Percentiles rank a stretch among this genome's conserved stretches.
Evolutionary conservation across 2,888 invertebrate genomes (phyloP).

Genomic region (Ennomos erosarius): DNA sequence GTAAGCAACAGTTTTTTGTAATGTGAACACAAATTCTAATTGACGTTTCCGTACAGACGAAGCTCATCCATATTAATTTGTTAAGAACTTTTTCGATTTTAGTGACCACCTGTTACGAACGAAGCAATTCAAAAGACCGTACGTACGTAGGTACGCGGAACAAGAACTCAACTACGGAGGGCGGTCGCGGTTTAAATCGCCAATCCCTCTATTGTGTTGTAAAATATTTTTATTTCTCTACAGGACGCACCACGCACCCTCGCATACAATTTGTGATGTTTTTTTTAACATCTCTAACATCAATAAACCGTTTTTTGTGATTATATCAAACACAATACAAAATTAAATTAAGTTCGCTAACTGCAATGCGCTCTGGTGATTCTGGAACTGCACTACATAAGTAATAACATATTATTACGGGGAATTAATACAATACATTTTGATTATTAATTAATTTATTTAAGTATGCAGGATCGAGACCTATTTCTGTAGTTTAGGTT

Average conservation of each 20-base stretch:
- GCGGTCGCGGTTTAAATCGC: slow-evolving; percentile 62
- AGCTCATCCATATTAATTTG: slow-evolving; percentile 8
- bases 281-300: slow-evolving; percentile 20
- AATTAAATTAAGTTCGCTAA: neutral
- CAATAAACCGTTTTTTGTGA: neutral
- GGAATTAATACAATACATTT: too few relatives aligned
- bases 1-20: neutral
- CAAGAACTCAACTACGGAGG: slow-evolving; percentile 62
- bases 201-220: slow-evolving; percentile 47
- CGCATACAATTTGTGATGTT: slow-evolving; percentile 34
- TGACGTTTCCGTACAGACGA: slow-evolving; percentile 14
- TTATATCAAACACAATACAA: slow-evolving; percentile 4
- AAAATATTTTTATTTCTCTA: slow-evolving; percentile 52
- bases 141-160: slow-evolving; percentile 25
- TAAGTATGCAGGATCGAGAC: too few relatives aligned
- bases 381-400: too few relatives aligned
- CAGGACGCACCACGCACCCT: slow-evolving; percentile 45
- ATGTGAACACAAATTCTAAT: slow-evolving; percentile 21
- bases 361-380: too few relatives aligned
- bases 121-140: slow-evolving; percentile 20
- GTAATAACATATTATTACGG: too few relatives aligned
- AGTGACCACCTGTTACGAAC: slow-evolving; percentile 59
- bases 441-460: too few relatives aligned
- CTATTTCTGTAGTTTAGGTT: too few relatives aligned
- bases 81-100: slow-evolving; percentile 6